Evolutionary conservation across 1,140 invertebrate species (phyloP), one percentile per base, ranked within the genome.

Genomic region (Trinorchestia longiramus): DNA sequence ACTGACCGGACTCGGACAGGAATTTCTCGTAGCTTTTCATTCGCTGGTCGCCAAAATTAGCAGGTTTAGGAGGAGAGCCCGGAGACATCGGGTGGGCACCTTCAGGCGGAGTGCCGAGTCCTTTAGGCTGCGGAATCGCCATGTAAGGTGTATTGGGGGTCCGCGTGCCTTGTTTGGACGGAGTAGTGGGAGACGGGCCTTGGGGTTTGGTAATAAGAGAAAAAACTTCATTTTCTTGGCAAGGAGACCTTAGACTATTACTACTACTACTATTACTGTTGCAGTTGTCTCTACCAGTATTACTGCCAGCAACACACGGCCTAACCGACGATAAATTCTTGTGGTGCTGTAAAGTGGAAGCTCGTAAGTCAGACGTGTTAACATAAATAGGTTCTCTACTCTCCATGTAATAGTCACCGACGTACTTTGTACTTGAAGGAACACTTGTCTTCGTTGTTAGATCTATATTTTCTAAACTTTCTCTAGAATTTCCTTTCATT

Each of bases 1-100:
- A 94, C 36, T 94, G 92, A 40, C 92, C 92, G 40, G 92, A 94
- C 92, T 44, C 92, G 4, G 92, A 94, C 28, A 94, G 36, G 92
- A 94, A 44, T 94, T 94, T 94, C 40, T 45, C 92, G 92, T 94
- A 94, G 44, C 43, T 45, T 94, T 94, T 43, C 92, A 94, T 43
- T 23, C 92, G 92, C 36, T 94, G 92, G 44, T 94, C 92, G 43
- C 92, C 92, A 47, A 94, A 94, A 47, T 47, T 94, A 11, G 92
- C 8, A 42, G 4, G 43, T 15, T 94, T 94, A 1, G 92, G 4
- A 45, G 19, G 43, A 47, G 44, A n/a, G 92, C 41, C 43, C 15
- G 90, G 43, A 3, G 43, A 43, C 8, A 94, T 40, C 36, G 43
- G 40, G 36, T 45, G 92, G 6, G 43, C 92, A 94, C 43, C 92